A percentile compares a stretch with the other conserved stretches of the same genome.
These are phyloP conservation scores for Eufriesea mexicana DNA, from an alignment of 1,140 invertebrate species.

Conservation along the genomic window DNA sequence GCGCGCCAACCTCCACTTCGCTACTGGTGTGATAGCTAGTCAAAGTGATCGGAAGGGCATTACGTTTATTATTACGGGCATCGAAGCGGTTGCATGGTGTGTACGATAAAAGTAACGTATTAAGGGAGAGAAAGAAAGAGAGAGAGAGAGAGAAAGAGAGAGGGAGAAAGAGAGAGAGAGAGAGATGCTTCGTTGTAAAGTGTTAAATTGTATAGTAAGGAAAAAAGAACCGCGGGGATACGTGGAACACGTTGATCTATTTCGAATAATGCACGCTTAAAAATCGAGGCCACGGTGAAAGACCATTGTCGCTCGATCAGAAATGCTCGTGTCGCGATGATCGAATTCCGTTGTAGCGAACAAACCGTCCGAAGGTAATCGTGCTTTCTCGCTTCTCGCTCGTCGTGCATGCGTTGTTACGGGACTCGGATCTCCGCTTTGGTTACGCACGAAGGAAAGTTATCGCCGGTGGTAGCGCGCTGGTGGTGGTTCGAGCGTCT, in stretches of 20 bases:
- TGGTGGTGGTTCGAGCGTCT: neutral
- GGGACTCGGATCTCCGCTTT: neutral
- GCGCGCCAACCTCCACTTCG: neutral
- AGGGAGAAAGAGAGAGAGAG: neutral
- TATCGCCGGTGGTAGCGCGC: neutral
- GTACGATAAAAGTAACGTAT: neutral
- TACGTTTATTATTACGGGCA: slow-evolving; percentile 47
- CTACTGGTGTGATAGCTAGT: slow-evolving; percentile 53
- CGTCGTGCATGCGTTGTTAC: slow-evolving; percentile 8
- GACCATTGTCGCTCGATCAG: neutral
- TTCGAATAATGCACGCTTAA: neutral
- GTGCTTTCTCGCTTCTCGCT: neutral
- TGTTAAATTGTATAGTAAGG: neutral
- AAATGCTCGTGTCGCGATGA: neutral
- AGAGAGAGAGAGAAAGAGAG: neutral
- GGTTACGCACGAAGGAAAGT: slow-evolving; percentile 13
- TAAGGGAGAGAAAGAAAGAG: neutral
- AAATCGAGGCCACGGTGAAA: neutral
- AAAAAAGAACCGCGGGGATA: neutral
- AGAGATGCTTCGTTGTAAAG: slow-evolving; percentile 4
- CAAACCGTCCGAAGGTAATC: neutral
- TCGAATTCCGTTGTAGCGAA: neutral
- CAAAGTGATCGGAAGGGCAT: slow-evolving; percentile 64
- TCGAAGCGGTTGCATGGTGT: slow-evolving; percentile 20
- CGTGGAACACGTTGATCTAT: neutral